Base-by-base conservation (phyloP, 2,113 vertebrate genomes). In the Zeus faber region DNA sequence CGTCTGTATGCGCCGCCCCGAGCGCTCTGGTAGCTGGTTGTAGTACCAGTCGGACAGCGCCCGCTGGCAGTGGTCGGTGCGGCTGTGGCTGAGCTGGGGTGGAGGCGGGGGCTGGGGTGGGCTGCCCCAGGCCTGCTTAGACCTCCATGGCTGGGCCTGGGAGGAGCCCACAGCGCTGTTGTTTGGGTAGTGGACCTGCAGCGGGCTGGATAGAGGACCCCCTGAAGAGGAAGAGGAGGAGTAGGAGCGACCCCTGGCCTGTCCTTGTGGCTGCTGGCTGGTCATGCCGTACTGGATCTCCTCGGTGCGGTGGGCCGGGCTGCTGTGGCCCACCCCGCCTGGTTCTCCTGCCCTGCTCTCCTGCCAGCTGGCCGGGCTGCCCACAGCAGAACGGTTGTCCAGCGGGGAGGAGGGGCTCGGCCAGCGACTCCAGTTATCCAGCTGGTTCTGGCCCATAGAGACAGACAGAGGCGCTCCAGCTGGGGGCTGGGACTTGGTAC, bases 41-140 rank as follows among this genome's bases (percentile, higher is more conserved):
- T 92, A 90, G 80, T 94, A 93, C 96, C 96, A 98, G 65, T 92
- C 91, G 2, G 91, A 92, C 58, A 96, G 89, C 2, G 94, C 94
- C 83, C 93, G 93, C 52, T 96, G 93, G 75, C 92, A 91, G 47
- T 54, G 41, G 17, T 81, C 81, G 0, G 0, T 67, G 25, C 57
- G 83, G n/a, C 62, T 68, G 5, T 67, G 70, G 67, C 72, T 55
- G 44, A 66, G 25, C 62, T 74, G 70, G 27, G 86, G 70, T 14
- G 46, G 62, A 71, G 71, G 33, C 86, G 71, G 70, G 29, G 87
- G 70, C 45, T 58, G 65, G 14, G 89, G 85, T 0, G 88, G 88
- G 16, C 79, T 80, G 17, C 74, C 85, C 89, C 92, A 84, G 4
- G 81, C 76, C 0, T 77, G 68, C 24, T 70, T 27, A 65, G 54